phyloP scores from a whole-genome alignment of 1,140 invertebrate genomes.

The Delia radicum region DNA sequence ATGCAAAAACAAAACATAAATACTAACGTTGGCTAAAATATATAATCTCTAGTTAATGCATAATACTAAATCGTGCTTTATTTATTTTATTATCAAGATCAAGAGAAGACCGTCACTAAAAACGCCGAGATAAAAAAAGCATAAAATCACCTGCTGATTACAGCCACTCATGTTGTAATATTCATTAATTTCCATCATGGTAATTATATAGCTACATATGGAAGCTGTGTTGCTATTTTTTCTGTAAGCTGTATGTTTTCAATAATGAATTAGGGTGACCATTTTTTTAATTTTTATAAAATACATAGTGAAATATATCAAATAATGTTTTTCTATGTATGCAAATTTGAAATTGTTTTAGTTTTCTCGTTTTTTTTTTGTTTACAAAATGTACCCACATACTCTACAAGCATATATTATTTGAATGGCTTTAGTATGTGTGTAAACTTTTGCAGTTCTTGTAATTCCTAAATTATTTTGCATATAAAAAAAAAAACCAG shows the following conservation, averaged over 20 bases:
- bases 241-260: not conserved
- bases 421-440: too few species aligned
- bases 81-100: not conserved
- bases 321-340: too few species aligned
- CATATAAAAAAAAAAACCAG: too few species aligned
- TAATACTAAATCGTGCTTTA: not conserved
- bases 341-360: too few species aligned
- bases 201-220: not conserved
- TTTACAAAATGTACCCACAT: too few species aligned
- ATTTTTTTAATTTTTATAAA: not conserved
- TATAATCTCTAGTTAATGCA: not conserved
- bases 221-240: not conserved
- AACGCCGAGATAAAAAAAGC: not conserved
- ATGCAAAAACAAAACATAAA: not conserved
- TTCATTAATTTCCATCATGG: not conserved
- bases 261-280: not conserved
- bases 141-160: not conserved
- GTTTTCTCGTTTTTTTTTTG: too few species aligned
- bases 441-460: too few species aligned
- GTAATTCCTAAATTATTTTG: too few species aligned
- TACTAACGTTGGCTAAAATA: not conserved
- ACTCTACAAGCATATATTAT: too few species aligned
- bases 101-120: not conserved
- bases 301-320: not conserved
- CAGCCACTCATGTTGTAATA: not conserved